phyloP scores from a whole-genome alignment of 2,888 invertebrate genomes.

The Helicoverpa assulta region DNA sequence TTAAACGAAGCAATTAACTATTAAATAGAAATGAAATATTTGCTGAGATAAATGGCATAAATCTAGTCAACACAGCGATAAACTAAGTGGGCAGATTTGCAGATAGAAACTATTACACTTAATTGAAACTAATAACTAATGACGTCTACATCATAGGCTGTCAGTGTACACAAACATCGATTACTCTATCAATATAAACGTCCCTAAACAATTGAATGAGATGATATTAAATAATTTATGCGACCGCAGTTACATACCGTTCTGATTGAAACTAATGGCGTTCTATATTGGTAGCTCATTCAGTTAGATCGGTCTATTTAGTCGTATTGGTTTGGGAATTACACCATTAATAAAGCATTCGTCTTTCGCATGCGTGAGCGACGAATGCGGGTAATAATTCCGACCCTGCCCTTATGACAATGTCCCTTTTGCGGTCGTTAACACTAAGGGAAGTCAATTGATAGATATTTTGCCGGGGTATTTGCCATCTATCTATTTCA shows the following conservation, averaged over 20 bases:
- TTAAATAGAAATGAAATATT: constrained; percentile 31
- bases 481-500: background rate
- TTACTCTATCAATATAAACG: constrained; percentile 64
- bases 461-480: background rate
- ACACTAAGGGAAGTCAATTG: background rate
- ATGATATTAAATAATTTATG: constrained; percentile 74
- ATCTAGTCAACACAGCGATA: constrained; percentile 28
- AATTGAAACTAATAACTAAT: constrained; percentile 42
- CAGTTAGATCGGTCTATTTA: constrained; percentile 55
- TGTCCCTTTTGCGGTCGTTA: constrained; percentile 12
- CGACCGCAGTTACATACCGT: constrained; percentile 63
- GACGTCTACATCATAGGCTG: constrained; percentile 44
- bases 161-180: constrained; percentile 52
- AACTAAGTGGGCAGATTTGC: constrained; percentile 17
- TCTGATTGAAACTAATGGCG: constrained; percentile 76
- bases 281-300: constrained; percentile 56
- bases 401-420: constrained; percentile 1
- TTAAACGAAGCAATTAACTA: constrained; percentile 24
- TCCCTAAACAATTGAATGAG: constrained; percentile 69
- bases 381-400: constrained; percentile 23
- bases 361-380: constrained; percentile 40
- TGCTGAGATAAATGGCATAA: constrained; percentile 19
- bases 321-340: constrained; percentile 44
- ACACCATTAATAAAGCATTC: constrained; percentile 48
- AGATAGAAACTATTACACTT: constrained; percentile 29